Evolutionary conservation across 2,888 invertebrate species (phyloP), one percentile per base, ranked within the genome.

Genomic region (Lochmaea crataegi): DNA sequence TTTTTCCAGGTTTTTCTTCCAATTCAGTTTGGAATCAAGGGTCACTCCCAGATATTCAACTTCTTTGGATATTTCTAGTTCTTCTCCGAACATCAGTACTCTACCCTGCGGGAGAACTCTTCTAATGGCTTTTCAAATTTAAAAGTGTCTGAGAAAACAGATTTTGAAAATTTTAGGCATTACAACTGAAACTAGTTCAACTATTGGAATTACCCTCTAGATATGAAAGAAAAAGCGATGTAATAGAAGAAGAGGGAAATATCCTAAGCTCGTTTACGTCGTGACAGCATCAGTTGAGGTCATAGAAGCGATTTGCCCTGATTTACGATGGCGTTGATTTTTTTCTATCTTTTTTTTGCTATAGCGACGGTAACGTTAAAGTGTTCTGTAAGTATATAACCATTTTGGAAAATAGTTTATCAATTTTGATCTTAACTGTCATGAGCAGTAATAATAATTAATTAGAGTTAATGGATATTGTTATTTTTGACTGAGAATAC

Each of bases 261-360:
- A 63, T 63, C 18, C n/a, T 12, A 76, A 76, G 74, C 78, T 79
- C 79, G 78, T 80, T 80, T 80, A 76, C 73, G 72, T 75, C 78
- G 70, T 70, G 69, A 70, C 73, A 68, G 78, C 76, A 78, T 79
- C 79, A 78, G 78, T 81, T 81, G 79, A 79, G 80, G 80, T 81
- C 81, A 81, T 80, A 80, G 79, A 77, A 82, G 80, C 81, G 71
- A 71, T 71, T 71, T 65, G 57, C 60, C 53, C 63, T 68, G 71
- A 74, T 74, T 82, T 71, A 74, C 68, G 68, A 63, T 18, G 58
- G 45, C 58, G 58, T 67, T 58, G 41, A 41, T 58, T 58, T 67
- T 58, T 67, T 67, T 12, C 41, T 22, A 22, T 14, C 41, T 42
- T 6, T 48, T 69, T 69, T 56, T 38, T 57, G 53, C 22, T 56